These are phyloP conservation scores for Luidia sarsii DNA, from an alignment of 53 echinoderm and acorn worm species.

Conservation along the genomic window DNA sequence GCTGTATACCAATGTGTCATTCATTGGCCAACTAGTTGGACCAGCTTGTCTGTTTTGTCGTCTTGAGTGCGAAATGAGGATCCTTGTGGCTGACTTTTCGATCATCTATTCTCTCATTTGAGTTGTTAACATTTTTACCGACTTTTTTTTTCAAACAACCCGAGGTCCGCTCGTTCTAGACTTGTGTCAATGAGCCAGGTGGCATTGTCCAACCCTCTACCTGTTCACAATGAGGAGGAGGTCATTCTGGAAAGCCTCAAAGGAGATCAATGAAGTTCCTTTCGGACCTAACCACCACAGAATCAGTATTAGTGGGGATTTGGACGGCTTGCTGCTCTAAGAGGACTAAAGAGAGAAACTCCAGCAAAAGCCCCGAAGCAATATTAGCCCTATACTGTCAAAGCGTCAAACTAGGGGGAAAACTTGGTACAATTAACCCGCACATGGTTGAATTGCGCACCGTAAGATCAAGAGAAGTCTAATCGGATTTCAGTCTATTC, in stretches of 20 bases:
- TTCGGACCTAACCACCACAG: constrained; percentile 28
- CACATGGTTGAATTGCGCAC: constrained; percentile 14
- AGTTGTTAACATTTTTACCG: constrained; percentile 2
- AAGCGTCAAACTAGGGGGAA: constrained; percentile 3
- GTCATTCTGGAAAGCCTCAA: constrained; percentile 22
- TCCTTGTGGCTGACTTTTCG: constrained; percentile 14
- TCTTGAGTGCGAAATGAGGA: constrained; percentile 29
- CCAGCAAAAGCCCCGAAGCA: constrained; percentile 9
- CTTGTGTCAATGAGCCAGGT: constrained; percentile 14
- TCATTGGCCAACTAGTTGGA: constrained; percentile 9
- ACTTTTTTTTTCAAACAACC: no score
- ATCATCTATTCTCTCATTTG: not conserved
- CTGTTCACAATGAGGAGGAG: constrained; percentile 13
- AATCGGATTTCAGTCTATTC: constrained; percentile 42
- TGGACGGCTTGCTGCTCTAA: constrained; percentile 29
- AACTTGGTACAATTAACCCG: constrained; percentile 31
- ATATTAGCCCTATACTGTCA: constrained; percentile 53
- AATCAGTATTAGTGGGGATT: constrained; percentile 50
- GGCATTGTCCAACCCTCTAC: constrained; percentile 38
- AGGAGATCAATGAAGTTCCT: constrained; percentile 37
- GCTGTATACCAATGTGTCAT: no score
- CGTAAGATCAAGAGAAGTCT: not conserved
- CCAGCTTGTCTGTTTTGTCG: constrained; percentile 21
- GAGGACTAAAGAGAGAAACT: constrained; percentile 13
- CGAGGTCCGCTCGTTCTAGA: constrained; percentile 14